A percentile compares a stretch with the other conserved stretches of the same genome.
Conservation (phyloP, 37 sponge, comb jelly and placozoan species). For the Hormiphora californensis region DNA sequence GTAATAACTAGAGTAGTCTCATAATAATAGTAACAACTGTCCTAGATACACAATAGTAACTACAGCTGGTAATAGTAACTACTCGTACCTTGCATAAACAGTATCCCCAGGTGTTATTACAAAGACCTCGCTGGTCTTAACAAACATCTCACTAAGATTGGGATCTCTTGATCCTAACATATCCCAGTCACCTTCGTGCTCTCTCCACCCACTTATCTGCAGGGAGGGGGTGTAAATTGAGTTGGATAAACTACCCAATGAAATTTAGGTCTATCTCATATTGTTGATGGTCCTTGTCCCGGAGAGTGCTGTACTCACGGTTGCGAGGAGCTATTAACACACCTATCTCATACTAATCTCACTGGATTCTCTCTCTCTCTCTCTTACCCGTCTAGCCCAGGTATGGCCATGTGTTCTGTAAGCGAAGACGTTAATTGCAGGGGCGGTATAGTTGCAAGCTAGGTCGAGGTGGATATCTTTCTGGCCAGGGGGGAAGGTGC, state of each 20-base stretch:
- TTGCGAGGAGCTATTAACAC: too few relatives aligned
- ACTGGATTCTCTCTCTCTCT: too few relatives aligned
- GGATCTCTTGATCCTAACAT: constrained; percentile 11
- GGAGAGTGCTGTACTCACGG: too few relatives aligned
- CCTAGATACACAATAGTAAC: too few relatives aligned
- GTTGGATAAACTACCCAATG: background rate
- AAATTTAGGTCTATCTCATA: too few relatives aligned
- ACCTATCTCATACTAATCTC: too few relatives aligned
- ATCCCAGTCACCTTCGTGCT: background rate
- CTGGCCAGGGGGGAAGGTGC: constrained; percentile 13
- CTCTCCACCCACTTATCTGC: constrained; percentile 10
- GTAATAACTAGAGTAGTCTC: too few relatives aligned
- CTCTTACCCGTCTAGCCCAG: background rate
- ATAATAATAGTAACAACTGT: too few relatives aligned
- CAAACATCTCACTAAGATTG: background rate
- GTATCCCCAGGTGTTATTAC: background rate
- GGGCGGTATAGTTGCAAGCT: constrained; percentile 14
- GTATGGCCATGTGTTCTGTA: constrained; percentile 17
- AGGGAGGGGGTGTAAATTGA: too few relatives aligned
- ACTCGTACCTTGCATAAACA: constrained; percentile 7
- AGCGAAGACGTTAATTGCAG: constrained; percentile 13
- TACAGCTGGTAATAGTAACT: too few relatives aligned
- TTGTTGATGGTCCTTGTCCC: too few relatives aligned
- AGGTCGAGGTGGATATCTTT: background rate
- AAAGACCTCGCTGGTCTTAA: background rate